A percentile compares a stretch with the other conserved stretches of the same genome.
Conservation (phyloP, 30 jellyfish, hydroid and myxozoan species). For the Aurelia aurita region DNA sequence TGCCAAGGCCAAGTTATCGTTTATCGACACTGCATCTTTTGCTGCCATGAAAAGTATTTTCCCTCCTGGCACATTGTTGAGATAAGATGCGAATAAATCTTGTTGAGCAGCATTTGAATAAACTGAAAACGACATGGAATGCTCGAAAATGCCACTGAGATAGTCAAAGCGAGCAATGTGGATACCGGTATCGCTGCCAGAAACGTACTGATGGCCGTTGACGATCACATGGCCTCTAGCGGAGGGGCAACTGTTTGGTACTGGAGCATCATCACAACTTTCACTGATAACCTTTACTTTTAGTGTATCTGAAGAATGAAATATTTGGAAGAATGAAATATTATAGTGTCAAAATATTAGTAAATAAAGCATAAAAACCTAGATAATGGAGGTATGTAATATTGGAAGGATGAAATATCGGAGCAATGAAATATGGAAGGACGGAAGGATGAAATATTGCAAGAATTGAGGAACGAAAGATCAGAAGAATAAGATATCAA, state of each 20-base stretch:
- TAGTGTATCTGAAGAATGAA: slow-evolving; percentile 6
- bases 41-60: slow-evolving; percentile 32
- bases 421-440: too few species aligned
- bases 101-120: background rate
- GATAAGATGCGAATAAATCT: background rate
- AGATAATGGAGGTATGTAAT: too few species aligned
- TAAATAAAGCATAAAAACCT: too few species aligned
- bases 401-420: too few species aligned
- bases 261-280: slow-evolving; percentile 11
- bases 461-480: too few species aligned
- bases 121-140: background rate
- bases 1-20: slow-evolving; percentile 12
- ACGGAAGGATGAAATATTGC: too few species aligned
- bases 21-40: slow-evolving; percentile 9
- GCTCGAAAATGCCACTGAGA: slow-evolving; percentile 21
- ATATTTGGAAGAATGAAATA: too few species aligned
- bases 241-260: background rate
- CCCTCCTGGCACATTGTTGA: slow-evolving; percentile 6
- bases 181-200: background rate
- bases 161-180: slow-evolving; percentile 19
- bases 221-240: slow-evolving; percentile 16
- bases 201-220: slow-evolving; percentile 16
- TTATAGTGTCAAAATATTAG: too few species aligned
- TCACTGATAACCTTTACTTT: slow-evolving; percentile 1
- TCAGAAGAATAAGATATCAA: too few species aligned